Conservation (phyloP, 2,888 invertebrate genomes). For the Pachycephus smyrnensis region DNA sequence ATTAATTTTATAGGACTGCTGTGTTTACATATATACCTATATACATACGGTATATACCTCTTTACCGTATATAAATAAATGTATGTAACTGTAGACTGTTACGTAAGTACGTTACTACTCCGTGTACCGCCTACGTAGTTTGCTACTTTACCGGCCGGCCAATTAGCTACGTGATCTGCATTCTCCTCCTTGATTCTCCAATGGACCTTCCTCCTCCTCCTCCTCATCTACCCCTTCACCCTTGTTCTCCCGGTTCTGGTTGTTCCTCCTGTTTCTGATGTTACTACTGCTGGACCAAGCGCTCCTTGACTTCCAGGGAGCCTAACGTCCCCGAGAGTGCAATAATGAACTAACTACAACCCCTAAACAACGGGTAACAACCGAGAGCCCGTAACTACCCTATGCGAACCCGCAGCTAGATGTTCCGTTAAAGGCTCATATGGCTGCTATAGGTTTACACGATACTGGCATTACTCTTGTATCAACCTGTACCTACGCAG, state of each 20-base stretch:
- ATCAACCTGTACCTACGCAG: not conserved
- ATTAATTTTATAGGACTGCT: not conserved
- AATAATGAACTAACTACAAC: conserved; percentile 53
- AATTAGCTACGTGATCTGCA: conserved; percentile 57
- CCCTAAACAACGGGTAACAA: conserved; percentile 50
- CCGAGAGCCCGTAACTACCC: conserved; percentile 3
- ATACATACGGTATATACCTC: not conserved
- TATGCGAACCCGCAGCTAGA: not conserved
- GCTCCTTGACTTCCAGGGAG: not conserved
- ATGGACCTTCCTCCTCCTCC: not conserved
- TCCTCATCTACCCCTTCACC: no score
- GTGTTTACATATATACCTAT: not conserved
- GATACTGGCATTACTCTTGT: not conserved
- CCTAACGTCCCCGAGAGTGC: conserved; percentile 39
- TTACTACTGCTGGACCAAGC: not conserved
- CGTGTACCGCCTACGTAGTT: conserved; percentile 24
- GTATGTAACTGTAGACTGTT: not conserved
- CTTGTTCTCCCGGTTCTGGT: not conserved
- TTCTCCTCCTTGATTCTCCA: conserved; percentile 28
- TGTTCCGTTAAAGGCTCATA: not conserved
- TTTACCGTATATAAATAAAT: not conserved
- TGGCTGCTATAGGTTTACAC: not conserved
- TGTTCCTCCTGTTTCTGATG: not conserved
- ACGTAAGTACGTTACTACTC: not conserved
- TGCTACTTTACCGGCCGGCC: conserved; percentile 37